Evolutionary conservation across 2,888 invertebrate genomes (phyloP).

Genomic region (Calameuta pallipes): DNA sequence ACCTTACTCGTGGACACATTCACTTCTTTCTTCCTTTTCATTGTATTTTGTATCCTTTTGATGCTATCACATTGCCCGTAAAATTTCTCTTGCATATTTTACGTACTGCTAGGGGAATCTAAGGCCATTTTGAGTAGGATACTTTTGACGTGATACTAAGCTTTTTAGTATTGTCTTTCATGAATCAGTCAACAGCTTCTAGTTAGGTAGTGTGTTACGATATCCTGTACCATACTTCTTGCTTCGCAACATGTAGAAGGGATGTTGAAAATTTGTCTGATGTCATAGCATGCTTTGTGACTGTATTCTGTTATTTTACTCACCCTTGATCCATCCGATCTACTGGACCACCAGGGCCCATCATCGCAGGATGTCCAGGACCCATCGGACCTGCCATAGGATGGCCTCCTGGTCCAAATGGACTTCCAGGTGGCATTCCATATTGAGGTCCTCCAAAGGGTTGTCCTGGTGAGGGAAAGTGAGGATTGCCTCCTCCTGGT

Average conservation of each 20-base stretch:
- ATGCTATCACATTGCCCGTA: background rate
- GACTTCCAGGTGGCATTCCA: slow-evolving; percentile 78
- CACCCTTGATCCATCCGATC: slow-evolving; percentile 83
- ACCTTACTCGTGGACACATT: background rate
- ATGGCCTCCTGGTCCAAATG: slow-evolving; percentile 76
- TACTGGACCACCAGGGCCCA: slow-evolving; percentile 81
- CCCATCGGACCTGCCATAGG: slow-evolving; percentile 75
- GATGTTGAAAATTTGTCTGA: background rate
- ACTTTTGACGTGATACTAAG: background rate
- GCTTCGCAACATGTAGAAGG: background rate
- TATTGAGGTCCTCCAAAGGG: slow-evolving; percentile 75
- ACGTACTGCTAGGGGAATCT: background rate
- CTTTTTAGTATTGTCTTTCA: background rate
- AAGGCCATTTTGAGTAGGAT: background rate
- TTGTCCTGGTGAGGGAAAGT: slow-evolving; percentile 74
- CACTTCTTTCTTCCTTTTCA: background rate
- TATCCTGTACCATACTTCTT: background rate
- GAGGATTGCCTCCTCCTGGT: slow-evolving; percentile 75
- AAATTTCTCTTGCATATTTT: background rate
- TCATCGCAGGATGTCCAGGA: slow-evolving; percentile 72
- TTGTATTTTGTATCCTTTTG: background rate
- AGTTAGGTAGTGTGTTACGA: background rate
- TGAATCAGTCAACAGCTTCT: background rate
- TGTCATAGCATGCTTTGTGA: background rate
- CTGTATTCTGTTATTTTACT: slow-evolving; percentile 57